These are phyloP conservation scores for Pogonocherus hispidulus DNA, from an alignment of 2,888 invertebrate genomes.

Conservation along the genomic window DNA sequence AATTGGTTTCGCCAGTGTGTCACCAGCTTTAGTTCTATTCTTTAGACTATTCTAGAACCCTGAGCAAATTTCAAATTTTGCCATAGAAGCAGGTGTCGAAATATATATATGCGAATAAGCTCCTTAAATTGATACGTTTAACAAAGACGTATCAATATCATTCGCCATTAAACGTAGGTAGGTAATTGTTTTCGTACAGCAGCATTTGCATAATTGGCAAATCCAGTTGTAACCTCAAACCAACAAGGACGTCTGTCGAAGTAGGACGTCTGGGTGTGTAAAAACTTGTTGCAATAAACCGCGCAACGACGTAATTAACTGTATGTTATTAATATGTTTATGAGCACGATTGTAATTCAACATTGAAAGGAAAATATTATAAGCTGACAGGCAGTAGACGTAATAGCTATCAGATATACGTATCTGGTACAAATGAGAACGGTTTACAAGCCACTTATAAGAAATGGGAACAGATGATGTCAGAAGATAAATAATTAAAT, in stretches of 20 bases:
- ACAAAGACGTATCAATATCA: not conserved
- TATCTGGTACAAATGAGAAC: not conserved
- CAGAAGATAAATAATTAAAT: not conserved
- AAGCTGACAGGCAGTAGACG: not conserved
- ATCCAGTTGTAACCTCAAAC: constrained; percentile 22
- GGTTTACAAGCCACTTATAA: not conserved
- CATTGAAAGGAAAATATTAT: not conserved
- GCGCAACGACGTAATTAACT: constrained; percentile 18
- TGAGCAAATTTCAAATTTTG: too few relatives aligned
- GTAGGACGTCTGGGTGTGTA: constrained; percentile 28
- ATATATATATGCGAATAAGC: too few relatives aligned
- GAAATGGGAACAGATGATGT: not conserved
- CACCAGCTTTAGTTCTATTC: too few relatives aligned
- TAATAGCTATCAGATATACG: not conserved
- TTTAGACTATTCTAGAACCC: too few relatives aligned
- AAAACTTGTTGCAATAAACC: constrained; percentile 27
- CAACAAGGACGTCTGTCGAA: constrained; percentile 30
- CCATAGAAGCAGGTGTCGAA: too few relatives aligned
- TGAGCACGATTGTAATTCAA: constrained; percentile 5
- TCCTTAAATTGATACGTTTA: too few relatives aligned
- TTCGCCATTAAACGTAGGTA: too few relatives aligned
- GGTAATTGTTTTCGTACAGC: not conserved
- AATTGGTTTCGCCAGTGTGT: too few relatives aligned
- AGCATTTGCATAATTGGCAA: constrained; percentile 15
- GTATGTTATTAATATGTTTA: constrained; percentile 10